Evolutionary conservation across 2,797 vertebrate genomes (phyloP).

Genomic region (Gadopsis marmoratus): DNA sequence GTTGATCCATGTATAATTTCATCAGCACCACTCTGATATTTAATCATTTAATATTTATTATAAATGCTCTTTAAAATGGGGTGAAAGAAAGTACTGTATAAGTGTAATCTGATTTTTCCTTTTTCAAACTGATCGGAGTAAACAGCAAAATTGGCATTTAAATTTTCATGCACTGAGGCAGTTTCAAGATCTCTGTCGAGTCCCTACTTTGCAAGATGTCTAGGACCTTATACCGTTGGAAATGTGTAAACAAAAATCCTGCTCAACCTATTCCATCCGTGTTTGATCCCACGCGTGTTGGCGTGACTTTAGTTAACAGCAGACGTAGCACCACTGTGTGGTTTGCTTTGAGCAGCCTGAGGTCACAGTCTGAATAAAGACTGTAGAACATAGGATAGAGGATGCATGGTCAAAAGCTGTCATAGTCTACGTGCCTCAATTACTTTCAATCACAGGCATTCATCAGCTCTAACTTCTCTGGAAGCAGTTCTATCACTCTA

Average conservation of each 20-base stretch:
- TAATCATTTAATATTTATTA: constrained; percentile 75
- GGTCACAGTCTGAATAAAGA: constrained; percentile 53
- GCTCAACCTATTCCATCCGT: constrained; percentile 30
- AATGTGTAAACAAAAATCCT: constrained; percentile 33
- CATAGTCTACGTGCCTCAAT: constrained; percentile 20
- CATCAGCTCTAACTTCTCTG: constrained; percentile 15
- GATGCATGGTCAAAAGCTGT: constrained; percentile 26
- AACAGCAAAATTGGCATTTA: constrained; percentile 27
- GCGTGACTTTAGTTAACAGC: constrained; percentile 56
- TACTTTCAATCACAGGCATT: constrained; percentile 31
- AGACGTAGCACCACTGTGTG: constrained; percentile 38
- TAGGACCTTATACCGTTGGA: constrained; percentile 23
- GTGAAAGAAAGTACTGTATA: constrained; percentile 38
- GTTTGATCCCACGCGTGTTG: constrained; percentile 50
- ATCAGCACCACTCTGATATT: constrained; percentile 74
- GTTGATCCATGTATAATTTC: constrained; percentile 83
- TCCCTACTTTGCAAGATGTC: constrained; percentile 35
- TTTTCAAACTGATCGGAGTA: constrained; percentile 28
- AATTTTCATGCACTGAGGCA: constrained; percentile 13
- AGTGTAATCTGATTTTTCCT: constrained; percentile 8
- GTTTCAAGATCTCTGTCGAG: not conserved
- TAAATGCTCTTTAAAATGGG: constrained; percentile 57
- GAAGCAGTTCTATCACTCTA: constrained; percentile 17
- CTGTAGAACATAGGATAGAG: constrained; percentile 27
- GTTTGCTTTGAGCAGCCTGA: constrained; percentile 37